Evolutionary conservation across 92 coral and sea anemone species (phyloP), one percentile per base, ranked within the genome.

Genomic region (Heteractis magnifica): DNA sequence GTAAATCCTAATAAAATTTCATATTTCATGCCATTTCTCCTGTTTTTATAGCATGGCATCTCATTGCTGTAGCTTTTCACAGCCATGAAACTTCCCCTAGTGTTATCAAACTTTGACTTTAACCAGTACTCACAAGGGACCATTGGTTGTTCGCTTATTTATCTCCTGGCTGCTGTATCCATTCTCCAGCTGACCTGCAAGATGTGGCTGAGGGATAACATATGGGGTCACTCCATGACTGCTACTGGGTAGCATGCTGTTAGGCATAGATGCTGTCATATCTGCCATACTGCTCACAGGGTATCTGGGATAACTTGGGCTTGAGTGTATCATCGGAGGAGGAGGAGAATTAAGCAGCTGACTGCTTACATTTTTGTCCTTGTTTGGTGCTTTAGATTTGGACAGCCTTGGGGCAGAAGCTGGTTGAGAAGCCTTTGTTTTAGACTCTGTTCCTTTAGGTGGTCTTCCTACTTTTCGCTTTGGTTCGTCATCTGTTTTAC

Each of bases 381-480:
- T 84, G 65, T 50, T 84, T 49, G 59, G 76, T 20, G 88, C 10
- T 68, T 52, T 79, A 52, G 82, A 77, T 78, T 85, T 85, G 0
- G 88, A 20, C 11, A 71, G 83, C 76, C 26, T 77, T 71, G 88
- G 72, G 10, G 75, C 51, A 71, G 84, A 48, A 21, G 75, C 14
- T 49, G 83, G 75, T 34, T 70, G 72, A 49, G 77, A 48, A n/a
- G 26, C n/a, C 70, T 65, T 50, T 79, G 83, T 52, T 68, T 78
- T 70, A 81, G 59, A 51, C 11, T 60, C 79, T 50, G 79, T 6
- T 53, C 65, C 49, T 20, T 90, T 90, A 21, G 97, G 97, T 14
- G 94, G 98, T 58, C 98, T 87, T 59, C 98, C 98, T 51, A 93
- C 98, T 84, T 93, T 93, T 15, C 93, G 83, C 75, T 93, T 93